Evolutionary conservation across 92 coral and sea anemone species (phyloP).

Genomic region (Porites lobata): DNA sequence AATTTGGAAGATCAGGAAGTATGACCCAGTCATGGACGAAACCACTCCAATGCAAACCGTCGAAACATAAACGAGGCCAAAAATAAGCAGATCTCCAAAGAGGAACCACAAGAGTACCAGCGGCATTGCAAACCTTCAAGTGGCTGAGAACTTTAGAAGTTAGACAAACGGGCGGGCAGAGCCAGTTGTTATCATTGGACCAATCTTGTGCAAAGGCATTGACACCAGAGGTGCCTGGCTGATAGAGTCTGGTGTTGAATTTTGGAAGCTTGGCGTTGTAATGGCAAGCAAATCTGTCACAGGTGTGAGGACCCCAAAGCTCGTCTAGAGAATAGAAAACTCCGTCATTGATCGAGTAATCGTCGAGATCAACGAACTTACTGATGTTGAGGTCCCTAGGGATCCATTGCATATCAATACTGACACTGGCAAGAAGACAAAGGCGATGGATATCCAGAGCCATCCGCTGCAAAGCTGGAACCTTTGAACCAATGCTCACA

Average conservation of each 20-base stretch:
- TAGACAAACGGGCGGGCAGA: constrained; percentile 46
- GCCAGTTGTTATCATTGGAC: constrained; percentile 46
- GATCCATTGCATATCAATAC: neutral
- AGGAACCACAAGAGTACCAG: constrained; percentile 9
- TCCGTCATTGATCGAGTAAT: constrained; percentile 46
- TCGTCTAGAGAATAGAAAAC: constrained; percentile 28
- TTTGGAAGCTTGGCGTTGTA: constrained; percentile 48
- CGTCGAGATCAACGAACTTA: constrained; percentile 38
- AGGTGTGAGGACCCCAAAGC: constrained; percentile 52
- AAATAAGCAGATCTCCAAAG: constrained; percentile 70
- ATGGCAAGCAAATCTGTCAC: constrained; percentile 59
- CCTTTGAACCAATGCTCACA: neutral
- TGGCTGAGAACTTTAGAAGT: constrained; percentile 33
- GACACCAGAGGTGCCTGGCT: constrained; percentile 41
- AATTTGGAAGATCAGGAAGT: constrained; percentile 39
- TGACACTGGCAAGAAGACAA: neutral
- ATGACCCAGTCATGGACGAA: constrained; percentile 46
- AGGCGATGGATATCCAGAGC: no score
- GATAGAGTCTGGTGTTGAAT: constrained; percentile 56
- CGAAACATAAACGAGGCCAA: constrained; percentile 69
- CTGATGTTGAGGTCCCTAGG: neutral
- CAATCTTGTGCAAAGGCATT: constrained; percentile 23
- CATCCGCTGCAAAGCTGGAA: neutral
- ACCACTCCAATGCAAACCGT: constrained; percentile 53
- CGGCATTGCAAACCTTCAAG: constrained; percentile 46